Conservation (phyloP, 2,888 invertebrate genomes). For the Mythimna albipuncta region DNA sequence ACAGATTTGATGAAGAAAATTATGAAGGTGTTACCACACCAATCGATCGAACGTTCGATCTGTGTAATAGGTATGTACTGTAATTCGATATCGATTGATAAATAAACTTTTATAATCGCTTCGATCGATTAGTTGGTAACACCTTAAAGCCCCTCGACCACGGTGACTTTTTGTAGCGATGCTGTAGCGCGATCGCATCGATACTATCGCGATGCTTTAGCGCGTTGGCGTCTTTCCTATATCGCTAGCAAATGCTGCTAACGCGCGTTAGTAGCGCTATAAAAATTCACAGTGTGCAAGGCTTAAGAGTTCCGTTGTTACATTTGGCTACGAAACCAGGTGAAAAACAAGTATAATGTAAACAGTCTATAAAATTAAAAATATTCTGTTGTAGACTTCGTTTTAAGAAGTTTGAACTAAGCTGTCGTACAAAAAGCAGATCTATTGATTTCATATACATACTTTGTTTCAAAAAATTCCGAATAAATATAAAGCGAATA, state of each 20-base stretch:
- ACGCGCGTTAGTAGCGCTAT: too few species aligned
- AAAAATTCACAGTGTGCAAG: too few species aligned
- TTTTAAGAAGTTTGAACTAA: slow-evolving; percentile 11
- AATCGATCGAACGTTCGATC: background rate
- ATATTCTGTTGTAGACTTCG: slow-evolving; percentile 4
- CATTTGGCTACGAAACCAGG: background rate
- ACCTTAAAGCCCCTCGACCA: background rate
- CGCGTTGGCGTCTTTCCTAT: too few species aligned
- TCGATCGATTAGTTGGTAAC: background rate
- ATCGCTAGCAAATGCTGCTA: too few species aligned
- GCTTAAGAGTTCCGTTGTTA: background rate
- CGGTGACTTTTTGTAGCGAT: too few species aligned
- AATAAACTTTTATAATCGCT: background rate
- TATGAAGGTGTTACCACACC: background rate
- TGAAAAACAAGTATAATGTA: slow-evolving; percentile 4
- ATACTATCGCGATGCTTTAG: too few species aligned
- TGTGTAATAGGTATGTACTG: background rate
- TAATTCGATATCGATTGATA: background rate
- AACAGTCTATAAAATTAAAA: slow-evolving; percentile 11
- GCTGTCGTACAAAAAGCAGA: slow-evolving; percentile 19
- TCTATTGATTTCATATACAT: slow-evolving; percentile 6
- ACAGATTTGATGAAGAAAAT: slow-evolving; percentile 3
- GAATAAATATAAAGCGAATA: slow-evolving; percentile 33
- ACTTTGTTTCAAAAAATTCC: slow-evolving; percentile 9
- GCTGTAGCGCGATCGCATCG: too few species aligned